Evolutionary conservation across 2,888 invertebrate genomes (phyloP), one percentile per base, ranked within the genome.

Genomic region (Liopterus haemorrhoidalis): DNA sequence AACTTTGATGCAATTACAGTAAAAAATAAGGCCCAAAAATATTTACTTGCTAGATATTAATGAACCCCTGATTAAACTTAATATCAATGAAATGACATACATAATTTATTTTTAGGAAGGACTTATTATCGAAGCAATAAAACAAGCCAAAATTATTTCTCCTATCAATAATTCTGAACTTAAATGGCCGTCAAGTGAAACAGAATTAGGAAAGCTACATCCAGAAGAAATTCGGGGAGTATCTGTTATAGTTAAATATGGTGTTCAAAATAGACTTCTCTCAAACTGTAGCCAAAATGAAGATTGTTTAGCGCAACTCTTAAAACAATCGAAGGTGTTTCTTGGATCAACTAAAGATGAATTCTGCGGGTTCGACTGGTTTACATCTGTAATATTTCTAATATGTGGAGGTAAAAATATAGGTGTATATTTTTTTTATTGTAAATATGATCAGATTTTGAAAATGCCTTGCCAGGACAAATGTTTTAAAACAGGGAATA

Each of bases 361-460:
- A 42, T 57, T 55, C 36, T 15, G 38, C 11, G 49, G 52, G 31
- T 57, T 56, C 38, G 57, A 57, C 42, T 57, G 57, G 57, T 56
- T 55, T 40, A 47, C 54, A 2, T 54, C 49, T 20, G 28, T 56
- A 5, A 42, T 54, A 24, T 57, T 52, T 49, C 42, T 57, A 37
- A 51, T 54, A 8, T 51, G 50, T 36, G 39, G 38, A 2, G 57
- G 56, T 36, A 46, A 55, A 38, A 27, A 51, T 14, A 53, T 53
- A 28, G 47, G 44, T 53, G 53, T 48, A 16, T 14, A 24, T 27
- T 19, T 35, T 12, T 40, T 22, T 24, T 32, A 18, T 19, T n/a
- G n/a, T n/a, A n/a, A n/a, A n/a, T n/a, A n/a, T n/a, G n/a, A n/a
- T n/a, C n/a, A n/a, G n/a, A n/a, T n/a, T n/a, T n/a, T n/a, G n/a